Base-by-base conservation (phyloP, 2,113 vertebrate species). In the Sebastes fasciatus region DNA sequence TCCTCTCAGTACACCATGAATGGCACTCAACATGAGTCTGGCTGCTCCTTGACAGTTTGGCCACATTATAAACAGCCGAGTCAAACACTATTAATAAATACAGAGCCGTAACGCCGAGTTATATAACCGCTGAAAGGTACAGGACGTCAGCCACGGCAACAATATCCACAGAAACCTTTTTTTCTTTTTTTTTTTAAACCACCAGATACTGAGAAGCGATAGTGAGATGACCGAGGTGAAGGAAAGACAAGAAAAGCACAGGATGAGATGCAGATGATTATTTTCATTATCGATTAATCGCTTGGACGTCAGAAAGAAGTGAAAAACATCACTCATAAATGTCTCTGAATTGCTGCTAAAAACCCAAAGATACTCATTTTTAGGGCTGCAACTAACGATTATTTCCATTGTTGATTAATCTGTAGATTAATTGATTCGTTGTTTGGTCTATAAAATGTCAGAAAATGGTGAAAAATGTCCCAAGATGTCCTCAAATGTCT, bases 51-150 rank as follows among this genome's bases (percentile, higher is more conserved):
- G 40, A 80, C 55, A 78, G 74, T 51, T 84, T 79, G 57, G 45
- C 72, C 65, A 79, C 80, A 2, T 52, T 5, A 67, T 19, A 70
- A 64, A 84, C 69, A 89, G 23, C 65, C 78, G 21, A 60, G 26
- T 77, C 13, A 60, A 85, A 90, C 19, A 79, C 62, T 57, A 58
- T n/a, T 10, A 85, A 81, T 70, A 73, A 85, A 89, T 46, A 80
- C 67, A 82, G 54, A 34, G 46, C 57, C 11, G 58, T 57, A 76
- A 86, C 61, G 62, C 83, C 40, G 34, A 54, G 62, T 65, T 70
- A 57, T 23, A 68, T 52, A 23, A 76, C 64, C 19, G 66, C 14
- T 55, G 43, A 57, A 62, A 69, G 23, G 17, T 67, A 62, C 75
- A 79, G 11, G 55, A 76, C 54, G 52, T 90, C 82, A 64, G 34